Conservation (phyloP, 2,888 invertebrate genomes). For the Spilarctia lutea region DNA sequence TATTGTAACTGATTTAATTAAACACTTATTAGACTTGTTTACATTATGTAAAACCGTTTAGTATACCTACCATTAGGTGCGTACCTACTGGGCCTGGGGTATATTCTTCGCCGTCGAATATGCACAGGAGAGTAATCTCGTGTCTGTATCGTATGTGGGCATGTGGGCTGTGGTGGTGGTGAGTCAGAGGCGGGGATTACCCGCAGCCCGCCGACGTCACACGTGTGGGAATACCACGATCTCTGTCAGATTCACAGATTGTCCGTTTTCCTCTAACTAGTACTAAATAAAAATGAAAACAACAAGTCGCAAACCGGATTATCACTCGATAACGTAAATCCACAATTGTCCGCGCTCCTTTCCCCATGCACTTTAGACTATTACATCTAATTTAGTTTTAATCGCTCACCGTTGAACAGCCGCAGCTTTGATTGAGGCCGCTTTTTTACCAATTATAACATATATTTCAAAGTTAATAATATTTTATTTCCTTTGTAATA, state of each 20-base stretch:
- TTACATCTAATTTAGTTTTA: not conserved
- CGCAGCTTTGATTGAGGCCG: not conserved
- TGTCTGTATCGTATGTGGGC: no score
- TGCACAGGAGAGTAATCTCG: not conserved
- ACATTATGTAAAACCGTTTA: no score
- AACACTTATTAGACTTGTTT: no score
- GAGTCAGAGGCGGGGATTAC: slow-evolving; percentile 10
- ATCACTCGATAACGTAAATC: not conserved
- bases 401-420: not conserved
- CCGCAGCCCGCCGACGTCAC: not conserved
- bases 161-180: not conserved
- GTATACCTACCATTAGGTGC: no score
- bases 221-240: slow-evolving; percentile 9
- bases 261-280: slow-evolving; percentile 7
- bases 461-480: not conserved
- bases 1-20: no score
- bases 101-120: not conserved
- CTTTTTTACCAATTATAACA: not conserved
- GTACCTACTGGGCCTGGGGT: no score
- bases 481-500: not conserved
- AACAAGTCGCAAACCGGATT: not conserved
- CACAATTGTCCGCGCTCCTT: not conserved
- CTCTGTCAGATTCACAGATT: not conserved
- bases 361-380: not conserved
- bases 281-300: not conserved